phyloP scores from a whole-genome alignment of 2,888 invertebrate genomes.

The Autographa gamma region DNA sequence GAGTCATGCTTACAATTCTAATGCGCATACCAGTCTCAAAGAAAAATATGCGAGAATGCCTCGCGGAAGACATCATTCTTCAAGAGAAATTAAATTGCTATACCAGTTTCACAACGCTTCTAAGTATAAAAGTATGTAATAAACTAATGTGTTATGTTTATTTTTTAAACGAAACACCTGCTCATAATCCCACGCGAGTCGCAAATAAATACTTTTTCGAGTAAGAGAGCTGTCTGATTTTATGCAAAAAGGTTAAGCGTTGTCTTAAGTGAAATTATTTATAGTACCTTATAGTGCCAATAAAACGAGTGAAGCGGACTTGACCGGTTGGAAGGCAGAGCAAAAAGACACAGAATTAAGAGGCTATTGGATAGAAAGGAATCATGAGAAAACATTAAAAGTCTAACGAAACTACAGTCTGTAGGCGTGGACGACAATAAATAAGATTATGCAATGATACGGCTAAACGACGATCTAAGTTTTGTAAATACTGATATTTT shows the following conservation, averaged over 20 bases:
- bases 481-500: constrained; percentile 37
- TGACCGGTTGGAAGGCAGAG: constrained; percentile 73
- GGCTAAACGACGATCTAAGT: constrained; percentile 48
- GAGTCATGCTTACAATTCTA: constrained; percentile 12
- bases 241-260: constrained; percentile 44
- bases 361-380: constrained; percentile 66
- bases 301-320: constrained; percentile 53
- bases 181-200: constrained; percentile 44
- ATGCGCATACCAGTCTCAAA: constrained; percentile 21
- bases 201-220: constrained; percentile 41
- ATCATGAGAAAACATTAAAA: constrained; percentile 79
- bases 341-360: constrained; percentile 76
- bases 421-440: constrained; percentile 73
- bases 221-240: constrained; percentile 34
- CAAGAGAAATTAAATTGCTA: constrained; percentile 25
- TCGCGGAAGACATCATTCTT: constrained; percentile 27
- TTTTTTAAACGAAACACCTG: constrained; percentile 51
- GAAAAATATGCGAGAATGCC: constrained; percentile 9
- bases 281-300: constrained; percentile 54
- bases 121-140: constrained; percentile 27
- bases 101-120: constrained; percentile 8
- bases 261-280: constrained; percentile 56
- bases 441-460: constrained; percentile 67
- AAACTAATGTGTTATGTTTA: constrained; percentile 25
- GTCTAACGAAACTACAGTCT: constrained; percentile 62